Percentiles rank a stretch among this genome's conserved stretches.
Evolutionary conservation across 1,140 invertebrate species (phyloP).

Genomic region (Orchestia grillus): DNA sequence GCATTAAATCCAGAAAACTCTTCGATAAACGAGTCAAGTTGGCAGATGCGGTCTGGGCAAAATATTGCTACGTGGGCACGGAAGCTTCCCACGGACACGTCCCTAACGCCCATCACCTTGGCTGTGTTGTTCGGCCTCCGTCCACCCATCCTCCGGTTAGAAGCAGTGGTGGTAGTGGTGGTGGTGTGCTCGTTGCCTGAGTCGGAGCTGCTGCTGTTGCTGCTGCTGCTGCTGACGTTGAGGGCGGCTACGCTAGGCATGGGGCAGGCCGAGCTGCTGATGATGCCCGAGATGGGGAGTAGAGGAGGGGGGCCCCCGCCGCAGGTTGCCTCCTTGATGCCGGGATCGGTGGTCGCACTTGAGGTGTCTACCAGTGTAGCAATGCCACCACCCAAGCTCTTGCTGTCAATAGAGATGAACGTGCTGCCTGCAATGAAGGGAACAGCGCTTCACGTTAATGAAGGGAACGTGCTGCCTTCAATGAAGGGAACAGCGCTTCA

Average conservation of each 20-base stretch:
- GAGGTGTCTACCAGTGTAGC: conserved; percentile 68
- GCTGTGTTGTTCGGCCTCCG: conserved; percentile 79
- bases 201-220: neutral
- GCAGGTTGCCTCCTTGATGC: neutral
- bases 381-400: conserved; percentile 71
- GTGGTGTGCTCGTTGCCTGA: conserved; percentile 67
- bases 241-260: conserved; percentile 34
- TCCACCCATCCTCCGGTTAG: conserved; percentile 81
- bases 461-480: too few relatives aligned
- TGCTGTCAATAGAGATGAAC: conserved; percentile 70
- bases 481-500: too few relatives aligned
- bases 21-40: neutral
- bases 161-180: conserved; percentile 69
- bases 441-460: too few relatives aligned
- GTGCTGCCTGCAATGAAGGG: conserved; percentile 62
- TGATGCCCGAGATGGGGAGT: conserved; percentile 67
- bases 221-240: conserved; percentile 17
- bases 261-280: conserved; percentile 31
- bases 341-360: neutral
- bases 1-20: neutral
- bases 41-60: neutral
- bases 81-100: neutral
- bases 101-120: conserved; percentile 69
- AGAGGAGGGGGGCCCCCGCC: conserved; percentile 61
- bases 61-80: neutral